These are phyloP conservation scores for Siniperca scherzeri DNA, from an alignment of 2,797 vertebrate species.

Conservation along the genomic window DNA sequence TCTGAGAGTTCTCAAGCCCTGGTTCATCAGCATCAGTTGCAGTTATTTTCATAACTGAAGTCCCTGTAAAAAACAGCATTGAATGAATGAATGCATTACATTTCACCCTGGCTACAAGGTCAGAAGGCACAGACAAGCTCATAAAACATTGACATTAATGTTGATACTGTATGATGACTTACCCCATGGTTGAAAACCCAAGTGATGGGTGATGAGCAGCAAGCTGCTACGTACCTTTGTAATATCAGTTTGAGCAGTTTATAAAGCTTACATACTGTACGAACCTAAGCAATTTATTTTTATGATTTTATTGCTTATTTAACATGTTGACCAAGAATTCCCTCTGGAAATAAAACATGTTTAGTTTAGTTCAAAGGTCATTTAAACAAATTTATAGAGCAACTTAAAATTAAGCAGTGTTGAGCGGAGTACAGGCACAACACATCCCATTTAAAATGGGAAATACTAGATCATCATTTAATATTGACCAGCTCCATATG, in stretches of 20 bases:
- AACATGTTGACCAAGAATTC: too few relatives aligned
- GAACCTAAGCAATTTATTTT: neutral
- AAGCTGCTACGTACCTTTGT: neutral
- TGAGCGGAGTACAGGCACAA: too few relatives aligned
- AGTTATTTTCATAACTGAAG: constrained; percentile 83
- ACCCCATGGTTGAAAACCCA: neutral
- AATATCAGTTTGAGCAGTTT: neutral
- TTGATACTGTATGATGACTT: neutral
- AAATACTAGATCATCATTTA: too few relatives aligned
- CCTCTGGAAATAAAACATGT: too few relatives aligned
- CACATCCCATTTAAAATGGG: too few relatives aligned
- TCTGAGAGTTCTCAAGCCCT: constrained; percentile 85
- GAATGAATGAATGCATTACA: neutral
- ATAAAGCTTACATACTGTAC: neutral
- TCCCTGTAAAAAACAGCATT: constrained; percentile 77
- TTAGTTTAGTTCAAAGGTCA: too few relatives aligned
- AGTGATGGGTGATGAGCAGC: neutral
- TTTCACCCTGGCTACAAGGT: neutral
- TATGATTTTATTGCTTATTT: neutral
- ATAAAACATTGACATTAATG: neutral
- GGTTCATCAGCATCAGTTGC: constrained; percentile 91
- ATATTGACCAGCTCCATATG: too few relatives aligned
- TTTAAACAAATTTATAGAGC: too few relatives aligned
- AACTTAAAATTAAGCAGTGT: too few relatives aligned
- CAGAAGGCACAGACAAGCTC: neutral